phyloP scores from a whole-genome alignment of 2,797 vertebrate species.

The Argya squamiceps region DNA sequence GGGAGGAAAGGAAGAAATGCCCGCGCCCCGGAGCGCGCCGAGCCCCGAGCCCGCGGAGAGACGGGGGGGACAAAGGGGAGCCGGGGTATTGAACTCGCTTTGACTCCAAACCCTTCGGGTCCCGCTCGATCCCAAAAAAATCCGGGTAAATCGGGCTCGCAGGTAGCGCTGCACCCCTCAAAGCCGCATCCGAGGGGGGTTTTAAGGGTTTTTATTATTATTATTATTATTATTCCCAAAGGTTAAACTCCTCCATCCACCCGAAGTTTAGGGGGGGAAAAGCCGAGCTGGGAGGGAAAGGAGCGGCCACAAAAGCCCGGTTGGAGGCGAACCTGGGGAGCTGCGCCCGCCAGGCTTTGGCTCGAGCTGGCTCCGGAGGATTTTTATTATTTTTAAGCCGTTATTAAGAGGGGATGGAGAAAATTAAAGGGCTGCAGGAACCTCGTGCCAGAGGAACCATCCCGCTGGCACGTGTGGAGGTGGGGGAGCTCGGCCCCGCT shows the following conservation, averaged over 20 bases:
- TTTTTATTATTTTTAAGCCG: background rate
- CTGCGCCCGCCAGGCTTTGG: background rate
- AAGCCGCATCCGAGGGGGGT: background rate
- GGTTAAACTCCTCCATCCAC: slow-evolving; percentile 33
- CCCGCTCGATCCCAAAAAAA: background rate
- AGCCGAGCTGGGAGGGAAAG: background rate
- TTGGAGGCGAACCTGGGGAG: background rate
- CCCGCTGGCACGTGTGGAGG: background rate
- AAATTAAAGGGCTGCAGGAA: background rate
- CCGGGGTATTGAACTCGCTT: background rate
- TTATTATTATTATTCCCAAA: background rate
- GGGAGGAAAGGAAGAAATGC: slow-evolving; percentile 66
- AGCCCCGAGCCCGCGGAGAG: background rate
- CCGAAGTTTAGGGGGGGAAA: background rate
- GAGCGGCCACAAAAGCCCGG: slow-evolving; percentile 6
- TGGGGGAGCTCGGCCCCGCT: background rate
- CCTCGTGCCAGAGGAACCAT: background rate
- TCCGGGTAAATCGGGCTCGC: background rate
- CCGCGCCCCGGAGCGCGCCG: slow-evolving; percentile 53
- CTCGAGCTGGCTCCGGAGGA: background rate
- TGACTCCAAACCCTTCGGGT: slow-evolving; percentile 39
- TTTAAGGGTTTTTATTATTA: background rate
- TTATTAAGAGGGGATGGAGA: background rate
- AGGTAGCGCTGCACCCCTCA: background rate
- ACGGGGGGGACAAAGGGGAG: background rate